Percentiles rank a stretch among this genome's conserved stretches.
phyloP scores from a whole-genome alignment of 1,140 invertebrate species.

The Panulirus ornatus region DNA sequence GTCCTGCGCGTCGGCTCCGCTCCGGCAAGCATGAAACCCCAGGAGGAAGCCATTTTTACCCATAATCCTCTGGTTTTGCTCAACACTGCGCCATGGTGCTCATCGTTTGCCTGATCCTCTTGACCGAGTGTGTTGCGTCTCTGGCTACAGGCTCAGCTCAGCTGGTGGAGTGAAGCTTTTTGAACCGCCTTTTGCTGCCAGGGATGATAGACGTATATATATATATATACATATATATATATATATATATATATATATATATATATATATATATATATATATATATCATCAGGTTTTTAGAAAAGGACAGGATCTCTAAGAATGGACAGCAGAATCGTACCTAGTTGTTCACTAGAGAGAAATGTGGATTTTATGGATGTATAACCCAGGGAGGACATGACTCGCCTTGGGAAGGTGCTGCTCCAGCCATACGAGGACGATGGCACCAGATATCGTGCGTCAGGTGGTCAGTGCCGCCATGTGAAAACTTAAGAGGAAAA shows the following conservation, averaged over 20 bases:
- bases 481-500: constrained; percentile 6
- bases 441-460: background rate
- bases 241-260: constrained; percentile 23
- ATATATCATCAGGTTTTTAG: too few species aligned
- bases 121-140: too few species aligned
- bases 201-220: background rate
- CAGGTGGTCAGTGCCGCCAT: background rate
- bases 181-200: background rate
- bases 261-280: constrained; percentile 1
- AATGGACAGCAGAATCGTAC: too few species aligned
- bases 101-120: too few species aligned
- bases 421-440: background rate
- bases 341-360: background rate
- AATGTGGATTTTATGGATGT: too few species aligned
- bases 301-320: too few species aligned
- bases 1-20: constrained; percentile 62
- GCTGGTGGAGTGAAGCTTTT: too few species aligned
- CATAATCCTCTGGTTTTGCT: constrained; percentile 67
- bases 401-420: background rate
- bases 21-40: constrained; percentile 67
- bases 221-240: constrained; percentile 9
- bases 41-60: constrained; percentile 70
- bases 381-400: background rate
- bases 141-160: too few species aligned
- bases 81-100: constrained; percentile 49